Conservation (phyloP, 2,797 vertebrate genomes). For the Diglossa cyanea region DNA sequence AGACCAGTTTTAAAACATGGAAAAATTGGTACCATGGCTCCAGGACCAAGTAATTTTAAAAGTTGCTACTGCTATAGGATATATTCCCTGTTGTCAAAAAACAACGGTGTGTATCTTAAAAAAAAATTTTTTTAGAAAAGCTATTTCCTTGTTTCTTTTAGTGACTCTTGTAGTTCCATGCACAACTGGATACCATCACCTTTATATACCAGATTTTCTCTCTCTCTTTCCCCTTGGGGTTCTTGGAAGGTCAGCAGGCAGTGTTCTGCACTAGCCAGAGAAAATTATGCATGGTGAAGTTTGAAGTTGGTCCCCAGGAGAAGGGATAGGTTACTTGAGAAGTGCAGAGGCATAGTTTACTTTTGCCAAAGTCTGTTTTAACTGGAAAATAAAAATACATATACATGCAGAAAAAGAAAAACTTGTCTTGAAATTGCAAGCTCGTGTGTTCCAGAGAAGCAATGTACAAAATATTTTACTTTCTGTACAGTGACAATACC, state of each 20-base stretch:
- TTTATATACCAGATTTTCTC: neutral
- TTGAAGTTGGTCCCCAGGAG: neutral
- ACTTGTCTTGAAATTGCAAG: conserved; percentile 39
- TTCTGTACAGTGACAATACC: conserved; percentile 71
- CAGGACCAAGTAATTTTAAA: conserved; percentile 3
- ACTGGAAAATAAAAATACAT: conserved; percentile 28
- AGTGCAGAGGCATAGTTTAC: neutral
- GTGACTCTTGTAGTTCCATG: conserved; percentile 7
- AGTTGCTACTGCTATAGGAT: conserved; percentile 6
- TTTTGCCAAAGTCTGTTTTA: conserved; percentile 41
- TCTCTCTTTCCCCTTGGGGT: neutral
- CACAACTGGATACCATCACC: conserved; percentile 17
- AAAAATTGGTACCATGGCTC: conserved; percentile 23
- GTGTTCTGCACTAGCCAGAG: conserved; percentile 54
- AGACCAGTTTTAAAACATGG: conserved; percentile 32
- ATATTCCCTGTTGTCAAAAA: conserved; percentile 36
- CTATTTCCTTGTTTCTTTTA: conserved; percentile 44
- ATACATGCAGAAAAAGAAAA: conserved; percentile 41
- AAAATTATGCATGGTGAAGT: neutral
- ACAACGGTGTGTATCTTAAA: neutral
- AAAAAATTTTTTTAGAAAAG: neutral
- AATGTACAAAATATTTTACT: conserved; percentile 69
- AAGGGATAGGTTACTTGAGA: neutral
- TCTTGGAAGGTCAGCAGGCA: conserved; percentile 48
- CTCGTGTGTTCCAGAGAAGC: conserved; percentile 4